These are phyloP conservation scores for Morone chrysops DNA, from an alignment of 2,113 vertebrate genomes.

Conservation along the genomic window DNA sequence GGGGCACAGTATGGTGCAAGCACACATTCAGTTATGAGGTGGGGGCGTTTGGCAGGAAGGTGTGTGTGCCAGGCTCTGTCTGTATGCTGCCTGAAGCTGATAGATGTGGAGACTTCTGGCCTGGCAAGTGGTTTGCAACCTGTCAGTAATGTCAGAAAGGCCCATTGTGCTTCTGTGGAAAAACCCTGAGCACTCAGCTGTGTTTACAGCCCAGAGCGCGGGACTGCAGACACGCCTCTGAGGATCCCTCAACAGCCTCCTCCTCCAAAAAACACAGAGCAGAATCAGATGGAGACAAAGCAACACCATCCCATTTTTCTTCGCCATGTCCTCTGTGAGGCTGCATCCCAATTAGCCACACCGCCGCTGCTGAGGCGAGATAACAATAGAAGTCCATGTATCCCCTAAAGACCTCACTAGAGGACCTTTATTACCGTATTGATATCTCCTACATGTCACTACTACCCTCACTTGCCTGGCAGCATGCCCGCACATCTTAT, in stretches of 20 bases:
- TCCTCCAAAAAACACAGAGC: conserved; percentile 40
- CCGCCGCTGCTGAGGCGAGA: conserved; percentile 68
- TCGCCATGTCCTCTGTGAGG: conserved; percentile 38
- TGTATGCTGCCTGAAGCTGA: conserved; percentile 59
- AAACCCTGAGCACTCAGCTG: conserved; percentile 48
- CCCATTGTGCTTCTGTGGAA: conserved; percentile 60
- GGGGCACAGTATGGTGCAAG: conserved; percentile 61
- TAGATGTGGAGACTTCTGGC: conserved; percentile 65
- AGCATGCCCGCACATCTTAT: conserved; percentile 55
- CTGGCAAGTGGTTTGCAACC: conserved; percentile 58
- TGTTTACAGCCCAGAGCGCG: conserved; percentile 64
- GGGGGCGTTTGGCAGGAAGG: conserved; percentile 52
- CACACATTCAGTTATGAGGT: conserved; percentile 74
- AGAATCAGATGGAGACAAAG: conserved; percentile 57
- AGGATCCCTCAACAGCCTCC: conserved; percentile 34
- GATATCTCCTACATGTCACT: conserved; percentile 71
- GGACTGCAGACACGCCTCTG: conserved; percentile 39
- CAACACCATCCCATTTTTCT: conserved; percentile 27
- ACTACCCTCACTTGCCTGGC: conserved; percentile 65
- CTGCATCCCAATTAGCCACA: conserved; percentile 72
- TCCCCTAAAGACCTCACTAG: conserved; percentile 74
- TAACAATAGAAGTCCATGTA: conserved; percentile 77
- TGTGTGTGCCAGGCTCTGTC: conserved; percentile 45
- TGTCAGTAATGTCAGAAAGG: conserved; percentile 58
- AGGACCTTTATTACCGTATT: conserved; percentile 75